phyloP scores from a whole-genome alignment of 2,888 invertebrate species.

The Megastigmus dorsalis region DNA sequence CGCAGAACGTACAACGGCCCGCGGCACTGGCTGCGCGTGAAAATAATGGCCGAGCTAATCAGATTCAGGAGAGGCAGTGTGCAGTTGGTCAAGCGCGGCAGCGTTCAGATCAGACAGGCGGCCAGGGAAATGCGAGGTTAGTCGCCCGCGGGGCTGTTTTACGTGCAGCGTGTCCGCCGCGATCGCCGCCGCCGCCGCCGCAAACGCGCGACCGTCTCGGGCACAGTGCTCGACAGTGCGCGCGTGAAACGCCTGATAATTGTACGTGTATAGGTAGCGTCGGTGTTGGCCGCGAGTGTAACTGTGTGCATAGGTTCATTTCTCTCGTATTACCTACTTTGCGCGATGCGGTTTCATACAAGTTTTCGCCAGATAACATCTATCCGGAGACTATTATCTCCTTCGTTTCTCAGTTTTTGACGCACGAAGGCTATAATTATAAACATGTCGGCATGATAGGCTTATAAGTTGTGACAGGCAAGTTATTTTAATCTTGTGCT shows the following conservation, averaged over 20 bases:
- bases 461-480: neutral
- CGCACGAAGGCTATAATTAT: neutral
- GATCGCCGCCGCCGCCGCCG: no score
- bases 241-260: neutral
- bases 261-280: neutral
- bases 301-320: neutral
- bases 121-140: constrained; percentile 77
- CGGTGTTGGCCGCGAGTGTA: no score
- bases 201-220: no score
- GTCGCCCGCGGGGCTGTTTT: no score
- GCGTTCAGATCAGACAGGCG: constrained; percentile 76
- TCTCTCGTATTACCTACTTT: neutral
- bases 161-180: no score
- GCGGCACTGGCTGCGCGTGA: no score
- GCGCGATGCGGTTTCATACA: neutral
- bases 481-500: no score
- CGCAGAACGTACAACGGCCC: neutral
- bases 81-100: constrained; percentile 75
- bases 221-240: neutral
- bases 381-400: neutral
- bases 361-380: constrained; percentile 15
- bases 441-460: neutral
- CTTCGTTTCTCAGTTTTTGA: neutral
- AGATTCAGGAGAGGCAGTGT: constrained; percentile 70
- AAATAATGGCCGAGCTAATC: constrained; percentile 69